phyloP scores from a whole-genome alignment of 1,140 invertebrate species.

The Drosophila tsacasi region DNA sequence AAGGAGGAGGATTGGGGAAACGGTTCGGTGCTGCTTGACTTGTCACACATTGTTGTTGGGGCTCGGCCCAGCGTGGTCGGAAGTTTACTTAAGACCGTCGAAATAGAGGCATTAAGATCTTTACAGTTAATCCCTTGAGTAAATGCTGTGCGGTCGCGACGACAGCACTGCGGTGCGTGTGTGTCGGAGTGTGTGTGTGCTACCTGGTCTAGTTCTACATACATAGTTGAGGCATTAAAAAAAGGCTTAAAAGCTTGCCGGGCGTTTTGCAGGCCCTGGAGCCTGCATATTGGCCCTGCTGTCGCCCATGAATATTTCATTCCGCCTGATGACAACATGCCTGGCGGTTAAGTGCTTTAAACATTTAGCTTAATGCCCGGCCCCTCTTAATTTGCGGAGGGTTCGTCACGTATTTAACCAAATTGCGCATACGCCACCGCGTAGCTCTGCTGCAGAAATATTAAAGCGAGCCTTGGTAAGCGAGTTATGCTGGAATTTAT shows the following conservation, averaged over 20 bases:
- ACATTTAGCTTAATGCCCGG: constrained; percentile 71
- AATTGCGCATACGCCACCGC: constrained; percentile 71
- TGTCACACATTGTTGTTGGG: constrained; percentile 67
- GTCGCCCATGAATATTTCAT: constrained; percentile 69
- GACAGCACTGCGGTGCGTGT: constrained; percentile 48
- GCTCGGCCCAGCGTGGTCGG: constrained; percentile 31
- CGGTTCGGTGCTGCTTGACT: constrained; percentile 70
- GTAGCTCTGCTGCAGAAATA: constrained; percentile 51
- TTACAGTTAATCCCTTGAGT: constrained; percentile 83
- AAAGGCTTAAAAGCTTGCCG: constrained; percentile 74
- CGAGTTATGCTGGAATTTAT: constrained; percentile 36
- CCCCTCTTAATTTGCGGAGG: constrained; percentile 67
- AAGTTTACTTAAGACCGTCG: constrained; percentile 84
- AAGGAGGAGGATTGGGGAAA: neutral
- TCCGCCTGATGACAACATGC: constrained; percentile 43
- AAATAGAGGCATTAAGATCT: constrained; percentile 85
- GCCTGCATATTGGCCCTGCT: constrained; percentile 33
- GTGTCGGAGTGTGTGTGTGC: constrained; percentile 22
- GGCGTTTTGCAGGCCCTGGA: constrained; percentile 23
- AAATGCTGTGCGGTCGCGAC: constrained; percentile 74
- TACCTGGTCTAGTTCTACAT: constrained; percentile 70
- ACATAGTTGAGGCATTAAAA: constrained; percentile 70
- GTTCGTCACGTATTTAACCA: constrained; percentile 70
- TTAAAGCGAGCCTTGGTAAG: constrained; percentile 51
- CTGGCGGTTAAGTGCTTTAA: constrained; percentile 76